These are phyloP conservation scores for Eudasyphora cyanicolor DNA, from an alignment of 2,888 invertebrate species.

Conservation along the genomic window DNA sequence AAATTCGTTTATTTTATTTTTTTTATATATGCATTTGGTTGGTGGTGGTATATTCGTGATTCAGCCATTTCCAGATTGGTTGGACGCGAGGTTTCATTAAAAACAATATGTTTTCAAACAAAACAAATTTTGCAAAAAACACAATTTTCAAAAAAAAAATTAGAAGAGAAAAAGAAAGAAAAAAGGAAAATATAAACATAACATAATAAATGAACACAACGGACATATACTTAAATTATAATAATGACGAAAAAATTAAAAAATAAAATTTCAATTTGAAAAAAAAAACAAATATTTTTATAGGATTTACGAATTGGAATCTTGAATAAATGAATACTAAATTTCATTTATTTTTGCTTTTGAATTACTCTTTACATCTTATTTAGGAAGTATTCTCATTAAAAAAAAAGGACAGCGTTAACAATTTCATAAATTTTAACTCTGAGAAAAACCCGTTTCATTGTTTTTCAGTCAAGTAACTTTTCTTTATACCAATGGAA, in stretches of 20 bases:
- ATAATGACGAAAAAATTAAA: too few species aligned
- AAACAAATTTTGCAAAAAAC: slow-evolving; percentile 50
- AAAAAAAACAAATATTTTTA: slow-evolving; percentile 57
- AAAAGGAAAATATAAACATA: slow-evolving; percentile 63
- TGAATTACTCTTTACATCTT: too few species aligned
- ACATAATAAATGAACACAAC: slow-evolving; percentile 60
- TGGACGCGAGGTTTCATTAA: background rate
- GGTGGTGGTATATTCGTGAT: background rate
- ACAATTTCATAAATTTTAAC: too few species aligned
- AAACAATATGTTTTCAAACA: slow-evolving; percentile 11
- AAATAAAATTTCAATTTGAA: too few species aligned
- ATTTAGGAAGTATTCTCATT: too few species aligned
- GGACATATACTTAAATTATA: slow-evolving; percentile 53
- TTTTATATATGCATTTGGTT: background rate
- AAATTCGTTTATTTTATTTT: slow-evolving; percentile 45
- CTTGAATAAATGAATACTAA: too few species aligned
- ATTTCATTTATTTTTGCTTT: too few species aligned
- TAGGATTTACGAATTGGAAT: slow-evolving; percentile 15
- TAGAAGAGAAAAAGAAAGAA: slow-evolving; percentile 65
- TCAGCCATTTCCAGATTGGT: background rate
- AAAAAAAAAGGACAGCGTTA: too few species aligned
- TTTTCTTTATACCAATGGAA: too few species aligned
- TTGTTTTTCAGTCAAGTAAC: too few species aligned
- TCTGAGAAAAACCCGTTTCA: too few species aligned
- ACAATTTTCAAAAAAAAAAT: slow-evolving; percentile 64